A percentile compares a stretch with the other conserved stretches of the same genome.
Conservation (phyloP, 2,113 vertebrate species). For the Elaphurus davidianus region DNA sequence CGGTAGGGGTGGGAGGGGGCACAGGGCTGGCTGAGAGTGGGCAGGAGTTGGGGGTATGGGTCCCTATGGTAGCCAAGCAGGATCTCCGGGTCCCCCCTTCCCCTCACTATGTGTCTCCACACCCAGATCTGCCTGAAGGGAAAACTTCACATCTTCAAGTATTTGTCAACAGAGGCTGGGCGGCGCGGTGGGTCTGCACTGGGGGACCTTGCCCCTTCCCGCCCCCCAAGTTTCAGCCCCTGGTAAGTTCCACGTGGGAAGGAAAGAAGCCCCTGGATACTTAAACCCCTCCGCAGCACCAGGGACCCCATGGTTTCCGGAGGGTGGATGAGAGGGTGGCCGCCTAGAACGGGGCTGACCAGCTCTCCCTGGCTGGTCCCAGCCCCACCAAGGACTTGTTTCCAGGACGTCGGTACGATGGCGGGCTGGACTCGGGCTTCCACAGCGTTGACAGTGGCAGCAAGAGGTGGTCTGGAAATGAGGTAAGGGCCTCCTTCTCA, state of each 20-base stretch:
- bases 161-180: slow-evolving; percentile 89
- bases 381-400: slow-evolving; percentile 92
- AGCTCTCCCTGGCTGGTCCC: background rate
- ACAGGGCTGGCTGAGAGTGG: background rate
- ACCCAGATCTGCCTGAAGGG: slow-evolving; percentile 91
- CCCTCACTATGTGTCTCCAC: background rate
- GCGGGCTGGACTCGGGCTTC: slow-evolving; percentile 92
- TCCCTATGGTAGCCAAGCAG: background rate
- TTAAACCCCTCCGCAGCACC: background rate
- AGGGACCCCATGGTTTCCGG: background rate
- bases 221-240: slow-evolving; percentile 84
- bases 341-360: background rate
- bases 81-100: background rate
- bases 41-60: background rate
- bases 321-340: background rate
- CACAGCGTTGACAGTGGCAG: slow-evolving; percentile 95
- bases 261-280: background rate
- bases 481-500: slow-evolving; percentile 77
- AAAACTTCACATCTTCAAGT: slow-evolving; percentile 94
- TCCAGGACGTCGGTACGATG: slow-evolving; percentile 83
- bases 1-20: background rate
- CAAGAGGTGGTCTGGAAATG: slow-evolving; percentile 94
- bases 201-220: slow-evolving; percentile 84
- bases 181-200: slow-evolving; percentile 74
- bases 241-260: slow-evolving; percentile 82